Evolutionary conservation across 2,113 vertebrate species (phyloP).

Genomic region (Centropus bengalensis): DNA sequence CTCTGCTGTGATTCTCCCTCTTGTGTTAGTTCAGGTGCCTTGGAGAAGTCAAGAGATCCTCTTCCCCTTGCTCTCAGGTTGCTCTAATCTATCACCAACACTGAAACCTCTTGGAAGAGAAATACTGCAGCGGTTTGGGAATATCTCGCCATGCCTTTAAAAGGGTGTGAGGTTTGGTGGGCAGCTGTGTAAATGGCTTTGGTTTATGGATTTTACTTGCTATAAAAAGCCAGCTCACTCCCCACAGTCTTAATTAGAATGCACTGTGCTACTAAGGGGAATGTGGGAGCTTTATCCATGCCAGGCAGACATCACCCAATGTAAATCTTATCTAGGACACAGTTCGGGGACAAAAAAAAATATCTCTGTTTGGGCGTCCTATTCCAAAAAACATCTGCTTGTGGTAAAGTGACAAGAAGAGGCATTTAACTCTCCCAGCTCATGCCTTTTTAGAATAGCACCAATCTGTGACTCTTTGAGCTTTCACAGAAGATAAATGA

Average conservation of each 20-base stretch:
- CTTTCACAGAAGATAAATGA: constrained; percentile 7
- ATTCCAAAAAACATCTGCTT: neutral
- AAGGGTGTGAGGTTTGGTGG: constrained; percentile 3
- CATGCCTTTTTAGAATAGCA: neutral
- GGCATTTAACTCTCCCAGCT: neutral
- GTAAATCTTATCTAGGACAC: neutral
- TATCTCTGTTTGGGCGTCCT: neutral
- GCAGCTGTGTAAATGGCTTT: constrained; percentile 26
- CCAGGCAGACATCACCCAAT: neutral
- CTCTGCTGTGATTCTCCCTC: neutral
- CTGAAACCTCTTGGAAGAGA: neutral
- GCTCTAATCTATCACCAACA: neutral
- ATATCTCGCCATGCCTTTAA: neutral
- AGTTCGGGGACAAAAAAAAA: neutral
- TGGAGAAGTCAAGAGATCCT: neutral
- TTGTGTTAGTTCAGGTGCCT: neutral
- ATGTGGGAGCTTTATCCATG: neutral
- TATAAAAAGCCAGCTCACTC: constrained; percentile 45
- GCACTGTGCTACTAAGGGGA: neutral
- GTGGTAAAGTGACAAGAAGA: neutral
- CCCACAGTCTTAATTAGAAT: constrained; percentile 29
- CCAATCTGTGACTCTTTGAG: neutral
- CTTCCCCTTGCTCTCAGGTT: neutral
- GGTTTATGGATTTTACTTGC: constrained; percentile 14
- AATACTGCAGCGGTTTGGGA: neutral